Base-by-base conservation (phyloP, 1,140 invertebrate species). In the Macrotrachela quadricornifera region DNA sequence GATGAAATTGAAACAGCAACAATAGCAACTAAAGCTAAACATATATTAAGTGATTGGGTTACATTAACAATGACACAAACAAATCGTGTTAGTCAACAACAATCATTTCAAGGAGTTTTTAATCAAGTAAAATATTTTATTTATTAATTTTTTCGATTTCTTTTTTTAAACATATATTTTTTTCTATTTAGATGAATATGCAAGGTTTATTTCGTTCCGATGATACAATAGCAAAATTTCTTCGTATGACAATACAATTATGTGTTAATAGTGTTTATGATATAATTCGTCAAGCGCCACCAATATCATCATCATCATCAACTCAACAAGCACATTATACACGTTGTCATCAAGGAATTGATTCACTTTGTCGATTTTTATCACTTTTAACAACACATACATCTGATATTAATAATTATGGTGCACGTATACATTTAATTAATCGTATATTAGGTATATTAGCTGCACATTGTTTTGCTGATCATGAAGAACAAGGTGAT, bases 161-260 rank as follows among this genome's bases (percentile, higher is more conserved):
- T 30, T 30, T 8, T 30, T 30, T 4, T 30, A n/a, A n/a, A n/a
- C n/a, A 30, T 30, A 2, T 2, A 30, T 46, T 54, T n/a, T 54
- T 54, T 49, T 45, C 48, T 14, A 30, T 66, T 38, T 78, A 90
- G 66, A 90, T 97, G 86, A 92, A 92, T 62, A 76, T 83, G 54
- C 85, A 92, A 59, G 91, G 91, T 4, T 88, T 97, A 46, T 70
- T 96, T 13, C 94, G 95, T 66, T 91, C 86, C 0, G 94, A 99
- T 62, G 91, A 99, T 64, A 75, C 91, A 55, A 92, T 97, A 50
- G 90, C 87, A 0, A 70, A 90, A 56, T 97, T 99, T 71, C 96
- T 99, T 74, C 79, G 91, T 30, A 78, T 94, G 16, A 90, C 85
- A 48, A 91, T 87, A 0, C 87, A 95, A 65, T 82, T 95, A 75